phyloP scores from a whole-genome alignment of 2,888 invertebrate species.

The Diachrysia chrysitis region DNA sequence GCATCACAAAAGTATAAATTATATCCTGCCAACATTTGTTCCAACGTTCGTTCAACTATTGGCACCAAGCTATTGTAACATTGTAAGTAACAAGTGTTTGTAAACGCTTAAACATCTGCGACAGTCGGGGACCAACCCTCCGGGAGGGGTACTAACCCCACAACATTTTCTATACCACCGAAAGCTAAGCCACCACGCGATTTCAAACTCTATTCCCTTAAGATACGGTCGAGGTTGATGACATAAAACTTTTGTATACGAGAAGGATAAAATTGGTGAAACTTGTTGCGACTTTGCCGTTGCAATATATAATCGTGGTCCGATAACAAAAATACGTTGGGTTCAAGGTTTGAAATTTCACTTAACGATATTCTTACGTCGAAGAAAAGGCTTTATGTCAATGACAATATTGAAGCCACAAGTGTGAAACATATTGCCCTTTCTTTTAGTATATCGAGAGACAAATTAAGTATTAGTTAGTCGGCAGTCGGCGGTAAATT shows the following conservation, averaged over 20 bases:
- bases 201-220: conserved; percentile 27
- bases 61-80: conserved; percentile 46
- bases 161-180: conserved; percentile 25
- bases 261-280: conserved; percentile 28
- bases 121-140: conserved; percentile 62
- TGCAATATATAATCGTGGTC: conserved; percentile 55
- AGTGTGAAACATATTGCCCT: not conserved
- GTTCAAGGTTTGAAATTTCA: conserved; percentile 42
- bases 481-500: too few species aligned
- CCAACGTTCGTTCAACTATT: conserved; percentile 29
- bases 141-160: conserved; percentile 55
- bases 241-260: conserved; percentile 13
- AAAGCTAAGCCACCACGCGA: conserved; percentile 14
- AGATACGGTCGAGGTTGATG: not conserved
- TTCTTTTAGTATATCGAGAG: too few species aligned
- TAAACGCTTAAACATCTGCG: conserved; percentile 71
- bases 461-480: too few species aligned
- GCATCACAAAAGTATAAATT: not conserved
- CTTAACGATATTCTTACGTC: conserved; percentile 24
- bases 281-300: conserved; percentile 58
- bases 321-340: conserved; percentile 47
- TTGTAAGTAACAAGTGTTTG: conserved; percentile 74
- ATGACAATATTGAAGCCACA: not conserved
- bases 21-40: conserved; percentile 22
- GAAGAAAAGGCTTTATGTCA: not conserved